A percentile compares a stretch with the other conserved stretches of the same genome.
These are phyloP conservation scores for Cyclina sinensis DNA, from an alignment of 1,140 invertebrate species.

Conservation along the genomic window DNA sequence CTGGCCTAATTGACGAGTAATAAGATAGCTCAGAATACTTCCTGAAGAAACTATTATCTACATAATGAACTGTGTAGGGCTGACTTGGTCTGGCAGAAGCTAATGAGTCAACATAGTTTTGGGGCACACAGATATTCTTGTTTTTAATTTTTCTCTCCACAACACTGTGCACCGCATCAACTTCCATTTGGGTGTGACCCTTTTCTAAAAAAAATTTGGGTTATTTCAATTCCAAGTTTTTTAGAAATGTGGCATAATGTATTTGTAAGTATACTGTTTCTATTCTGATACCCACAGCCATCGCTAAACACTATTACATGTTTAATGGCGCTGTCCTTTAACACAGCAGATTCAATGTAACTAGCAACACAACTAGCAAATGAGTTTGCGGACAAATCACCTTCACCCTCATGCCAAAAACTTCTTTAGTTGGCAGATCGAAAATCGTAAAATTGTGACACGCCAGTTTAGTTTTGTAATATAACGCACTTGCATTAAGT, in stretches of 20 bases:
- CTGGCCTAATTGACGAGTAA: slow-evolving; percentile 42
- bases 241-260: not conserved
- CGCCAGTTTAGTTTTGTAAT: slow-evolving; percentile 60
- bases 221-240: slow-evolving; percentile 1
- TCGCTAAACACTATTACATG: slow-evolving; percentile 26
- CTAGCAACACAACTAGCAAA: slow-evolving; percentile 25
- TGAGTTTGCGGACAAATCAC: slow-evolving; percentile 2
- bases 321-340: slow-evolving; percentile 7
- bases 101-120: slow-evolving; percentile 36
- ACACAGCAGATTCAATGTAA: slow-evolving; percentile 6
- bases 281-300: slow-evolving; percentile 39
- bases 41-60: slow-evolving; percentile 13
- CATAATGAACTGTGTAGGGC: slow-evolving; percentile 25
- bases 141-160: slow-evolving; percentile 26
- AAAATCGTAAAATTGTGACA: slow-evolving; percentile 56
- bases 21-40: slow-evolving; percentile 3
- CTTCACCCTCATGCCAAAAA: slow-evolving; percentile 42
- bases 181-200: slow-evolving; percentile 40
- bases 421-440: slow-evolving; percentile 17
- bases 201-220: slow-evolving; percentile 39
- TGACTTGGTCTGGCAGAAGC: not conserved
- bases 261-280: slow-evolving; percentile 14
- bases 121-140: slow-evolving; percentile 29
- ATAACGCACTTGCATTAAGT: slow-evolving; percentile 48
- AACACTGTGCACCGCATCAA: slow-evolving; percentile 14